These are phyloP conservation scores for Falco naumanni DNA, from an alignment of 2,797 vertebrate genomes.

Conservation along the genomic window DNA sequence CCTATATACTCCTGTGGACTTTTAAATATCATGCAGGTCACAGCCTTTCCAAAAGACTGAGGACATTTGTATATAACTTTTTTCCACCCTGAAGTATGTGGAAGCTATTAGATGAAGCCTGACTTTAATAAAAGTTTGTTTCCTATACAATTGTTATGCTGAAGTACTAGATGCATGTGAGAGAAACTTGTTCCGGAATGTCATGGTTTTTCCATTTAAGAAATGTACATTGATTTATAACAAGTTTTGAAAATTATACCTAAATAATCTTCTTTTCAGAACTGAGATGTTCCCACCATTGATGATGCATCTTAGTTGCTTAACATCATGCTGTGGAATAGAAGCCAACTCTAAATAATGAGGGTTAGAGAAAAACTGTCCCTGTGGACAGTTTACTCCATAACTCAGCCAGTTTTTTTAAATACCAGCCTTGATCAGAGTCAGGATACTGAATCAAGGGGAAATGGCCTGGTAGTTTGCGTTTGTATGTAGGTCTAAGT, in stretches of 20 bases:
- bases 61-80: conserved; percentile 83
- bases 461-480: background rate
- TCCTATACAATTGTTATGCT: conserved; percentile 14
- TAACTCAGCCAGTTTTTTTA: conserved; percentile 32
- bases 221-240: background rate
- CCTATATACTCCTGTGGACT: conserved; percentile 84
- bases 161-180: background rate
- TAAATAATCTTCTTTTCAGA: conserved; percentile 24
- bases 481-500: background rate
- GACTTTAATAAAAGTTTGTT: conserved; percentile 63
- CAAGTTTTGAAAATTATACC: conserved; percentile 1
- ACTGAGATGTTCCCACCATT: background rate
- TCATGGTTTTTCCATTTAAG: background rate
- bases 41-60: conserved; percentile 78
- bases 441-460: background rate
- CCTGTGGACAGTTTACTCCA: background rate
- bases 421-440: conserved; percentile 14
- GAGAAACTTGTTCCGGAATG: conserved; percentile 13
- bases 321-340: conserved; percentile 38
- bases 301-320: conserved; percentile 38
- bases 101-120: conserved; percentile 70
- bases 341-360: conserved; percentile 36
- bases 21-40: conserved; percentile 83
- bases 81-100: conserved; percentile 69
- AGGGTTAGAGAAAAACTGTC: conserved; percentile 4